Conservation (phyloP, 2,888 invertebrate species). For the Cheilosia pagana region DNA sequence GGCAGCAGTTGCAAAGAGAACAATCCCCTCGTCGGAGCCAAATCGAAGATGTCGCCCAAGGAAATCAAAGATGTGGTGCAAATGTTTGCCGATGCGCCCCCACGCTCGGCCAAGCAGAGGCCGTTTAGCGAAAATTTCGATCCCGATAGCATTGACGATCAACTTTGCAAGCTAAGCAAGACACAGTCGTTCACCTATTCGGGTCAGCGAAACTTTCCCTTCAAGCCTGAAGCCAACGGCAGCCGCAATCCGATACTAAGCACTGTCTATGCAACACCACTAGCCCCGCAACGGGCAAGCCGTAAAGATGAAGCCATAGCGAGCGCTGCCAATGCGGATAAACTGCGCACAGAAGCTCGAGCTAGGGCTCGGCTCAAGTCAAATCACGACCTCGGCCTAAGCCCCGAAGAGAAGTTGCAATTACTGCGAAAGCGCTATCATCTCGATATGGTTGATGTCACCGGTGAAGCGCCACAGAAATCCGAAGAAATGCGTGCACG, state of each 20-base stretch:
- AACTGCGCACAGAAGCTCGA: slow-evolving; percentile 87
- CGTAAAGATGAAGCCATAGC: slow-evolving; percentile 76
- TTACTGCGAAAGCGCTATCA: slow-evolving; percentile 83
- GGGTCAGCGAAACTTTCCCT: slow-evolving; percentile 41
- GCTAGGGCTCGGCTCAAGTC: slow-evolving; percentile 88
- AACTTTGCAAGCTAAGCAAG: slow-evolving; percentile 81
- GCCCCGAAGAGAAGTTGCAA: slow-evolving; percentile 87
- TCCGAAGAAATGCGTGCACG: slow-evolving; percentile 78
- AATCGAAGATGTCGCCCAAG: slow-evolving; percentile 75
- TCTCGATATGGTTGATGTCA: slow-evolving; percentile 76
- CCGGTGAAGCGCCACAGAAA: slow-evolving; percentile 66
- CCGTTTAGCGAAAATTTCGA: slow-evolving; percentile 82
- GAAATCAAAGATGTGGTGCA: slow-evolving; percentile 78
- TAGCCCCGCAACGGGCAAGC: slow-evolving; percentile 84
- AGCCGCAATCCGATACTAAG: slow-evolving; percentile 15
- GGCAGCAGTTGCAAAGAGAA: slow-evolving; percentile 76
- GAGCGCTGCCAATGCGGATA: slow-evolving; percentile 83
- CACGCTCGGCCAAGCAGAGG: slow-evolving; percentile 79
- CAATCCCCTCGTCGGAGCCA: slow-evolving; percentile 77
- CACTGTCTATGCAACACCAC: slow-evolving; percentile 84
- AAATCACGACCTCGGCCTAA: slow-evolving; percentile 90
- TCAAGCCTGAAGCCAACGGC: slow-evolving; percentile 39
- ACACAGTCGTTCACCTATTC: slow-evolving; percentile 81
- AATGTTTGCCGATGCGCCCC: slow-evolving; percentile 63
- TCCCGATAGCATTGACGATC: slow-evolving; percentile 77